Base-by-base conservation (phyloP, 23 tunicate species). In the Pegea sp. region DNA sequence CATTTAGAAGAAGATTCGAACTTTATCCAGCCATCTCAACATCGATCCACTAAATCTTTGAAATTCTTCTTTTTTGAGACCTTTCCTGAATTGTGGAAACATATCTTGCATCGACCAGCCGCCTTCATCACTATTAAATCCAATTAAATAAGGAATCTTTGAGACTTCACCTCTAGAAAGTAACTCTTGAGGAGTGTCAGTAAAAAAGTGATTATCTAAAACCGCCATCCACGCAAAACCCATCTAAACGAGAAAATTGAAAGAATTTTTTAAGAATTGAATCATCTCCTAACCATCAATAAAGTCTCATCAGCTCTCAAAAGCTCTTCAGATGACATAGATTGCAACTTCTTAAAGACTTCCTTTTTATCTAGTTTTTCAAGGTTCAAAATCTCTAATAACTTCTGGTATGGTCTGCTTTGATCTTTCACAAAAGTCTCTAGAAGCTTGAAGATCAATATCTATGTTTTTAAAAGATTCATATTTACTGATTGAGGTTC, bases 321-420 rank as follows among this genome's bases (percentile, higher is more conserved):
- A 33, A 69, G 44, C 34, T 69, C 24, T 4, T 51, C 22, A 22
- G 67, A 28, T 16, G 76, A 50, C 23, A 69, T 28, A 8, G 58
- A 42, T 53, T 69, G 76, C 3, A 69, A 53, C 38, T 61, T 52
- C 38, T 60, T 53, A 31, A 69, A 61, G 24, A 69, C 18, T 22
- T n/a, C 20, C 30, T 52, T 51, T 16, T 54, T 44, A 28, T 60
- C 34, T 8, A 34, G 52, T 6, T 69, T 67, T 24, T 69, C 25
- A 42, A 69, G 53, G 32, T 24, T 52, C 52, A 69, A 52, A 51
- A 46, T 30, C 38, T 31, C 46, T 6, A 69, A 29, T 24, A 69
- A 29, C n/a, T 55, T 28, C 11, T 66, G 55, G 19, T 25, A 28
- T 25, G 53, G 29, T 55, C 61, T 34, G 1, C 8, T 19, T 27